Percentiles rank a stretch among this genome's conserved stretches.
phyloP scores from a whole-genome alignment of 2,888 invertebrate genomes.

The Lasioglossum vierecki region DNA sequence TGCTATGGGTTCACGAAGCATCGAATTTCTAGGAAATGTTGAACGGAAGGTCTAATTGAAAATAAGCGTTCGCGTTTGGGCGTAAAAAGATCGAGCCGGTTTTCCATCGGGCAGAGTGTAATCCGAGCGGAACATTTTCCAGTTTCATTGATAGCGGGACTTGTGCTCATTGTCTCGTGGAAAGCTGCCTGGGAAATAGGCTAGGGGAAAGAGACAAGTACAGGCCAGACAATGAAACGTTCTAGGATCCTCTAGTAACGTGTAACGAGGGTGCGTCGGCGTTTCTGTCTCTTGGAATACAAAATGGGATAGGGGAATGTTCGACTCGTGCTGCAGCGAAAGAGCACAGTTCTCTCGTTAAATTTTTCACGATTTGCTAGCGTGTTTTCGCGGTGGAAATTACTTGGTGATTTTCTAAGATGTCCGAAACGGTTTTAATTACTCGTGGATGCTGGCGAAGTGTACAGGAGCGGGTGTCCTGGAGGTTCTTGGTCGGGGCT shows the following conservation, averaged over 20 bases:
- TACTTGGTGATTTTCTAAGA: background rate
- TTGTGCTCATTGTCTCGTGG: background rate
- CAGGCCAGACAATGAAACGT: background rate
- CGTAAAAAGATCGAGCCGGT: background rate
- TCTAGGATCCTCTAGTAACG: background rate
- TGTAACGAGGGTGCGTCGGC: constrained; percentile 7
- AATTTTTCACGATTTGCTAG: background rate
- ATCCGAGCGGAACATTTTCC: background rate
- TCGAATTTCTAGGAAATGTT: background rate
- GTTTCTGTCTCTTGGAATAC: background rate
- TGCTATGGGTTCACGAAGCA: no score
- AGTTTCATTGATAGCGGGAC: background rate
- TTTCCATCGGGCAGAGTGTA: background rate
- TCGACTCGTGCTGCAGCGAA: background rate
- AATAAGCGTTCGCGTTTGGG: background rate
- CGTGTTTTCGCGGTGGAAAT: background rate
- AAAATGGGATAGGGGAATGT: background rate
- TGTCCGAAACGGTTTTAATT: constrained; percentile 10
- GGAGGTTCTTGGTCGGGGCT: constrained; percentile 79
- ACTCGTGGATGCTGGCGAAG: constrained; percentile 82
- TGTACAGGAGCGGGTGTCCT: constrained; percentile 82
- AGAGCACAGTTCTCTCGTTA: background rate
- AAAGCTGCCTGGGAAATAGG: background rate
- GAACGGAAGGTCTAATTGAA: background rate
- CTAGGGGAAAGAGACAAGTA: background rate